Percentiles rank a stretch among this genome's conserved stretches.
These are phyloP conservation scores for Balanococcus diminutus DNA, from an alignment of 2,888 invertebrate species.

Conservation along the genomic window DNA sequence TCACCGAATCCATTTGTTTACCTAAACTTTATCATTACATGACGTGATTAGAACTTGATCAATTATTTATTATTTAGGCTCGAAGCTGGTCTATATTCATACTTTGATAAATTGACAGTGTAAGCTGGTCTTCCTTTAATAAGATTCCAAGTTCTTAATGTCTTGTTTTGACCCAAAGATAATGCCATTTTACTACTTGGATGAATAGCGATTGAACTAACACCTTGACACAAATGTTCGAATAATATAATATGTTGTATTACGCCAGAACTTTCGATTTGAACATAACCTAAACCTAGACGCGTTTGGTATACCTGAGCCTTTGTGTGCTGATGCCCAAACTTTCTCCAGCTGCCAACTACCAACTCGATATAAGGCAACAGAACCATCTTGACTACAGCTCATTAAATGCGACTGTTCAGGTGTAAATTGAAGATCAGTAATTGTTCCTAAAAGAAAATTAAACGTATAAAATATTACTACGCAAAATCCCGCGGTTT, in stretches of 20 bases:
- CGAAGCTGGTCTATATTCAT: conserved; percentile 57
- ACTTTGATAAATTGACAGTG: conserved; percentile 81
- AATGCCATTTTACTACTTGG: conserved; percentile 87
- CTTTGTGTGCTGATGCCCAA: conserved; percentile 82
- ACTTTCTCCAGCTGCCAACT: conserved; percentile 86
- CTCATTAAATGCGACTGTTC: conserved; percentile 80
- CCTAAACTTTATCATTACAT: conserved; percentile 44
- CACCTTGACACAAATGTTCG: conserved; percentile 62
- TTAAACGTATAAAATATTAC: neutral
- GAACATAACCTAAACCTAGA: neutral
- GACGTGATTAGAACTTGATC: neutral
- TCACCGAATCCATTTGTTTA: conserved; percentile 61
- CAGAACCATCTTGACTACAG: conserved; percentile 82
- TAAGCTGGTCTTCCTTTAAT: conserved; percentile 90
- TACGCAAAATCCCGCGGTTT: neutral
- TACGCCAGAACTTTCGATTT: neutral
- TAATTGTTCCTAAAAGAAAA: conserved; percentile 69
- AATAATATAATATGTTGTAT: neutral
- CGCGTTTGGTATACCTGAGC: conserved; percentile 58
- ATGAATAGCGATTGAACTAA: conserved; percentile 81
- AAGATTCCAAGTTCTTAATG: conserved; percentile 90
- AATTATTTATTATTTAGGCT: neutral
- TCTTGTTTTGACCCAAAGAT: conserved; percentile 82
- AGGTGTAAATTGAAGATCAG: conserved; percentile 76
- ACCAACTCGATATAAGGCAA: conserved; percentile 79